Evolutionary conservation across 1,140 invertebrate genomes (phyloP).

Genomic region (Liolophura sinensis): DNA sequence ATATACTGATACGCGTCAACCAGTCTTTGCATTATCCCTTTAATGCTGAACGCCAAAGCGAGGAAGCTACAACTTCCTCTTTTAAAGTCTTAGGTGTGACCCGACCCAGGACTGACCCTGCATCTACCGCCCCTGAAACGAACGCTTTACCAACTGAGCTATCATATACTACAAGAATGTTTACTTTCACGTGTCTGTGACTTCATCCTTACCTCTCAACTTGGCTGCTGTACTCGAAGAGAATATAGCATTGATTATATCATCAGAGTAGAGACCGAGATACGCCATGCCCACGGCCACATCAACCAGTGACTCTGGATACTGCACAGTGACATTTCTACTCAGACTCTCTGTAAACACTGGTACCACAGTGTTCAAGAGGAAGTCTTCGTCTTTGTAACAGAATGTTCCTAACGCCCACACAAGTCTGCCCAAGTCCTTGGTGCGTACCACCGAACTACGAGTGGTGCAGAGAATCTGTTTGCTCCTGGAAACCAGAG

Average conservation of each 20-base stretch:
- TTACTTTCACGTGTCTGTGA: too few species aligned
- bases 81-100: too few species aligned
- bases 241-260: neutral
- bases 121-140: too few species aligned
- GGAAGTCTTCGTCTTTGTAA: neutral
- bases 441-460: neutral
- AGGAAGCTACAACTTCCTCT: too few species aligned
- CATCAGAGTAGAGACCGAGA: neutral
- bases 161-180: too few species aligned
- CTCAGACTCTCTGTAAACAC: neutral
- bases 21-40: too few species aligned
- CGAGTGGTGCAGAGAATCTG: neutral
- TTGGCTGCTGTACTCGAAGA: neutral
- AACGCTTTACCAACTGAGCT: too few species aligned
- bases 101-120: too few species aligned
- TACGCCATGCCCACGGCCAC: neutral
- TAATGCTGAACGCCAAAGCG: too few species aligned
- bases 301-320: slow-evolving; percentile 5
- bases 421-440: slow-evolving; percentile 4
- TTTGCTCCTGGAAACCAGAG: neutral
- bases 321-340: neutral
- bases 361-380: neutral
- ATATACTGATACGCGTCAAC: too few species aligned
- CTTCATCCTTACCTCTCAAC: slow-evolving; percentile 4
- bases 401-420: slow-evolving; percentile 4